Conservation (phyloP, 2,888 invertebrate species). For the Stenoptilia bipunctidactyla region DNA sequence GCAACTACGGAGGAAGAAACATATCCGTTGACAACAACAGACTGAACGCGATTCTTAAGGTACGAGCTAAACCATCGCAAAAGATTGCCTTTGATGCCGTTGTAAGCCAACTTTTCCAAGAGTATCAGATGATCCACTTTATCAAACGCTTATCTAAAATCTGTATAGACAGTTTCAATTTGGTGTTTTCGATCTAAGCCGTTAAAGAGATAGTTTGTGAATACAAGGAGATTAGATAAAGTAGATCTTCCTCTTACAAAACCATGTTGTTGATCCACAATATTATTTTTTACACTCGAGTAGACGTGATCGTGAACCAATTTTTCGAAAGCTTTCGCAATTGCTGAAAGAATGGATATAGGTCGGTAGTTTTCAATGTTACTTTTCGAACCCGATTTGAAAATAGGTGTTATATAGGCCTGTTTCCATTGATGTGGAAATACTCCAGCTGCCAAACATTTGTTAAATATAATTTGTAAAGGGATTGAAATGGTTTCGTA, state of each 20-base stretch:
- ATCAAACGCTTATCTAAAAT: neutral
- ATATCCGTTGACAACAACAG: too few species aligned
- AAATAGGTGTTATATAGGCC: slow-evolving; percentile 1
- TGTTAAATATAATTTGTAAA: slow-evolving; percentile 3
- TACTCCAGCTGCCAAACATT: neutral
- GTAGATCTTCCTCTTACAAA: neutral
- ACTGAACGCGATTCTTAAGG: too few species aligned
- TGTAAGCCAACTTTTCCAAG: neutral
- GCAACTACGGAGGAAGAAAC: too few species aligned
- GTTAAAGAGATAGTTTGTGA: neutral
- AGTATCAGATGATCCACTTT: neutral
- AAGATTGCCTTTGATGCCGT: neutral
- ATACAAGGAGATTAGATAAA: neutral
- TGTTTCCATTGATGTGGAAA: slow-evolving; percentile 2
- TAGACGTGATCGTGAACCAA: too few species aligned
- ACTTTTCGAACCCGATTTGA: slow-evolving; percentile 1
- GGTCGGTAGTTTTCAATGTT: slow-evolving; percentile 1
- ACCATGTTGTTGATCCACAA: slow-evolving; percentile 1
- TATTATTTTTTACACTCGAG: neutral
- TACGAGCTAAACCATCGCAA: neutral
- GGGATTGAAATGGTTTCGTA: neutral
- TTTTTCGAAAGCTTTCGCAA: slow-evolving; percentile 4
- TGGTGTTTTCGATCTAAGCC: neutral
- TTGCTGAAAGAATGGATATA: neutral
- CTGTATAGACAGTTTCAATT: neutral